Evolutionary conservation across 2,797 vertebrate species (phyloP).

Genomic region (Hozukius guyotensis): DNA sequence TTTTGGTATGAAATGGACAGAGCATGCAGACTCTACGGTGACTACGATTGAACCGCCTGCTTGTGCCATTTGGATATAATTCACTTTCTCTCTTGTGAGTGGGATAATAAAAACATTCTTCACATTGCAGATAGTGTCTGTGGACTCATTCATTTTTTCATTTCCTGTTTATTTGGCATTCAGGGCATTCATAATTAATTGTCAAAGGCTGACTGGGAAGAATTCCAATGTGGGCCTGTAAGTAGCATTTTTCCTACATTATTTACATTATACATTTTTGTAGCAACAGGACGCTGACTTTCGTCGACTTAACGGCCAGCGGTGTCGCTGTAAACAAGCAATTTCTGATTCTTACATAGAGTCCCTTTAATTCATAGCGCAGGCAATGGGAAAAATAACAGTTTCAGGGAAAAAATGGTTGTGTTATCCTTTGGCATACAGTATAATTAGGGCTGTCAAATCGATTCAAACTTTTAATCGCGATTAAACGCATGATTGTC

Average conservation of each 20-base stretch:
- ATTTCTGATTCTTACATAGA: no score
- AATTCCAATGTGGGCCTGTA: not conserved
- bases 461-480: no score
- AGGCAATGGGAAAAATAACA: not conserved
- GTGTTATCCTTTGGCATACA: not conserved
- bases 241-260: not conserved
- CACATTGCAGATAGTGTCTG: not conserved
- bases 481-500: no score
- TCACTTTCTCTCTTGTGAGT: slow-evolving; percentile 10
- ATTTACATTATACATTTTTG: not conserved
- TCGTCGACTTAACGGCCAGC: no score
- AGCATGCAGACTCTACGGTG: not conserved
- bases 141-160: slow-evolving; percentile 24
- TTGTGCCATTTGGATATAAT: slow-evolving; percentile 1
- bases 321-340: no score
- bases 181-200: slow-evolving; percentile 11
- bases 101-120: slow-evolving; percentile 9
- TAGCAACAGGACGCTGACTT: no score
- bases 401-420: not conserved
- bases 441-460: not conserved
- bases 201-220: not conserved
- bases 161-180: slow-evolving; percentile 37
- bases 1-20: not conserved
- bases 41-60: not conserved
- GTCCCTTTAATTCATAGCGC: not conserved